phyloP scores from a whole-genome alignment of 2,113 vertebrate species.

The Charadrius vociferus region DNA sequence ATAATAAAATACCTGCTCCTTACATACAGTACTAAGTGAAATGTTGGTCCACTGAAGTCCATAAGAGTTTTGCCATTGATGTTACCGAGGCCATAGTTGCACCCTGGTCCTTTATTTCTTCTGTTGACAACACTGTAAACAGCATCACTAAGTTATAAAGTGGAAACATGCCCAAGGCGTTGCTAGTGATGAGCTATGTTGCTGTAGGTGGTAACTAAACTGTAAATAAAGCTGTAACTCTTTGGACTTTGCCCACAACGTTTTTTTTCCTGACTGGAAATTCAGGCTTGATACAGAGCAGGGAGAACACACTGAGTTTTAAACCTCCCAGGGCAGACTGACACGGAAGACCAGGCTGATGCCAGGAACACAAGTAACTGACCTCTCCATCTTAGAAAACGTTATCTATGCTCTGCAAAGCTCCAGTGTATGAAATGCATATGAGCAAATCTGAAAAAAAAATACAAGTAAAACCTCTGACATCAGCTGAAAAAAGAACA shows the following conservation, averaged over 20 bases:
- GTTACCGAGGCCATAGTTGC: background rate
- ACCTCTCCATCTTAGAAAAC: background rate
- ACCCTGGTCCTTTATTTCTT: background rate
- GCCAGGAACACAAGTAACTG: background rate
- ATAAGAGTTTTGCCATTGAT: background rate
- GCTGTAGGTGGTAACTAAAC: slow-evolving; percentile 33
- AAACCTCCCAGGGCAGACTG: slow-evolving; percentile 6
- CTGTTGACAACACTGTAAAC: background rate
- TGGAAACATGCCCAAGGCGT: background rate
- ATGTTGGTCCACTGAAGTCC: background rate
- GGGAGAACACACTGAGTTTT: background rate
- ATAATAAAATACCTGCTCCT: background rate
- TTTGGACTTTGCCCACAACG: background rate
- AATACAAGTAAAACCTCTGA: background rate
- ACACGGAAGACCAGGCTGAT: slow-evolving; percentile 19
- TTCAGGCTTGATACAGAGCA: background rate
- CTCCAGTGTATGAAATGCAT: background rate
- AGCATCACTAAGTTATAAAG: background rate
- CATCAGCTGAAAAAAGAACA: background rate
- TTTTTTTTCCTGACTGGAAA: background rate
- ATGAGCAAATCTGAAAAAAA: background rate
- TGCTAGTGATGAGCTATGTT: background rate
- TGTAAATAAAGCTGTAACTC: slow-evolving; percentile 51
- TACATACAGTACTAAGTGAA: background rate
- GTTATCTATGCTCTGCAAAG: background rate